A percentile compares a stretch with the other conserved stretches of the same genome.
Conservation (phyloP, 2,113 vertebrate species). For the Campylomormyrus numenius region DNA sequence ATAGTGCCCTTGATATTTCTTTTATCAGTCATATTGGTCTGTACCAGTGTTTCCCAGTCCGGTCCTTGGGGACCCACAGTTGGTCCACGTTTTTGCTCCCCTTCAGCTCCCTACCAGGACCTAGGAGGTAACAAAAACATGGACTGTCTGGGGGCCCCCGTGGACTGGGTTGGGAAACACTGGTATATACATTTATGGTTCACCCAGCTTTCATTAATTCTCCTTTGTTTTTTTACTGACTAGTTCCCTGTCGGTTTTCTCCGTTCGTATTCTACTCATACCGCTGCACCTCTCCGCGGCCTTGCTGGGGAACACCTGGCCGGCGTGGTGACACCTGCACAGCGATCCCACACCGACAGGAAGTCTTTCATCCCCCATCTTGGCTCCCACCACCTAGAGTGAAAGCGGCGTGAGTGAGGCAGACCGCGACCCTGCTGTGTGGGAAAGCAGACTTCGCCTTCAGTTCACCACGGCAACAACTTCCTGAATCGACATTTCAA, state of each 20-base stretch:
- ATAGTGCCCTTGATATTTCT: background rate
- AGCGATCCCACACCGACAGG: constrained; percentile 77
- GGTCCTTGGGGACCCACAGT: background rate
- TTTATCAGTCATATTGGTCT: background rate
- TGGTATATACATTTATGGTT: background rate
- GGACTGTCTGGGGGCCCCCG: background rate
- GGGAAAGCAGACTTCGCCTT: background rate
- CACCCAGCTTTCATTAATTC: background rate
- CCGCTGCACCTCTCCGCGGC: constrained; percentile 45
- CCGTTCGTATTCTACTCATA: background rate
- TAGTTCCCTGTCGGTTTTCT: background rate
- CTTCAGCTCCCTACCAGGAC: background rate
- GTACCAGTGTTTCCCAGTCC: background rate
- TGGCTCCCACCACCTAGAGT: constrained; percentile 87
- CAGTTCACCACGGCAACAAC: background rate
- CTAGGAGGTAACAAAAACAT: background rate
- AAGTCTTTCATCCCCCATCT: constrained; percentile 97
- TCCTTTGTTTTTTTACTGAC: background rate
- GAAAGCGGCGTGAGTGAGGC: constrained; percentile 85
- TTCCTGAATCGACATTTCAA: background rate
- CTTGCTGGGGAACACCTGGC: constrained; percentile 87
- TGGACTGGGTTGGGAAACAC: background rate
- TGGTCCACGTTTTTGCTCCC: background rate
- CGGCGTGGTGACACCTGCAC: constrained; percentile 83
- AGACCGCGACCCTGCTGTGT: constrained; percentile 57